Evolutionary conservation across 2,888 invertebrate genomes (phyloP).

Genomic region (Torymus aiolomorphi): DNA sequence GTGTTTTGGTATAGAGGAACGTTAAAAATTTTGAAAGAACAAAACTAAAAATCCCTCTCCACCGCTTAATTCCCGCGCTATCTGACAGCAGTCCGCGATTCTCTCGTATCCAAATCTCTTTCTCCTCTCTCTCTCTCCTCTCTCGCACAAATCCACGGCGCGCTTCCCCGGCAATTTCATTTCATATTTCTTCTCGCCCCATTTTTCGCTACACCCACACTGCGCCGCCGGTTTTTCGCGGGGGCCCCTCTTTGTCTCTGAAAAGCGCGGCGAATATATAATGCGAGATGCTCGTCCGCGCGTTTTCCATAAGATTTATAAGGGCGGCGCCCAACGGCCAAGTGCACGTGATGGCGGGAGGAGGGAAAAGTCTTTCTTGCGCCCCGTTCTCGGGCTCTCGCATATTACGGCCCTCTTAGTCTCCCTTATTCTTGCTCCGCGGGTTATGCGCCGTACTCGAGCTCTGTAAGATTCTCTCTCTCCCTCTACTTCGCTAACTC

Average conservation of each 20-base stretch:
- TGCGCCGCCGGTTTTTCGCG: slow-evolving; percentile 15
- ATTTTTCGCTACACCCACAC: too few species aligned
- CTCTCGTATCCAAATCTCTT: too few species aligned
- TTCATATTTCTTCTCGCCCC: slow-evolving; percentile 25
- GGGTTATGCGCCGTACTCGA: not conserved
- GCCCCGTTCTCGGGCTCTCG: slow-evolving; percentile 8
- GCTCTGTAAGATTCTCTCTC: not conserved
- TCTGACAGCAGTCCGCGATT: too few species aligned
- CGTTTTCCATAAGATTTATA: slow-evolving; percentile 52
- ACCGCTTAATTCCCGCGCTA: too few species aligned
- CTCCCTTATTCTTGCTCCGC: slow-evolving; percentile 18
- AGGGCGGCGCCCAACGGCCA: slow-evolving; percentile 33
- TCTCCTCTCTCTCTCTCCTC: slow-evolving; percentile 12
- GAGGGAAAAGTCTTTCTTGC: slow-evolving; percentile 2
- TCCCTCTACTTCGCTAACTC: not conserved
- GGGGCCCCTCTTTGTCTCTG: slow-evolving; percentile 39
- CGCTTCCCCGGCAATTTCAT: slow-evolving; percentile 44
- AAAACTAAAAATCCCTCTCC: too few species aligned
- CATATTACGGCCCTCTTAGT: slow-evolving; percentile 52
- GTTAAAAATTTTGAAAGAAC: too few species aligned
- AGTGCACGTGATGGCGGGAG: slow-evolving; percentile 3
- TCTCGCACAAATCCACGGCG: slow-evolving; percentile 17
- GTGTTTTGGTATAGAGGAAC: too few species aligned
- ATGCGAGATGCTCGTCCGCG: slow-evolving; percentile 2
- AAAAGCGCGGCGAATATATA: not conserved